Base-by-base conservation (phyloP, 2,888 invertebrate species). In the Dorcus hopei region DNA sequence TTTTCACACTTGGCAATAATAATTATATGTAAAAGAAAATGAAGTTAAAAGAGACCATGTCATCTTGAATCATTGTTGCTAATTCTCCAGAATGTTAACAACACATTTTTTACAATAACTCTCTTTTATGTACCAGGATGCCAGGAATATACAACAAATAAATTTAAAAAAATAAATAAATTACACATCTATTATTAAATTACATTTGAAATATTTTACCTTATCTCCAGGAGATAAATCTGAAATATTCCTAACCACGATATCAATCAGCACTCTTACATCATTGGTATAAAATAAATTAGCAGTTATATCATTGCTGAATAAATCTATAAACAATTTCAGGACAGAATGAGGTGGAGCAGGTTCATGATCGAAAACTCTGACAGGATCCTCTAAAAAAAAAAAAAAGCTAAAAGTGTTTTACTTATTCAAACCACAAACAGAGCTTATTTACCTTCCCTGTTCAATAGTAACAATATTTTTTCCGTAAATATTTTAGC, bases 211-310 rank as follows among this genome's bases (percentile, higher is more conserved):
- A 43, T 39, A 50, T 70, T 66, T 78, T 80, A 93, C 92, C 82
- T 83, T 80, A 76, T 96, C 95, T 26, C 93, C 94, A 4, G 95
- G 87, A 45, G 93, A 90, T 61, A 96, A 83, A 78, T 97, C 96
- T 2, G 93, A 89, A 26, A 97, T 83, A 77, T 95, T 94, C 50
- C 97, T 83, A 52, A 95, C 88, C 54, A 96, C 87, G 72, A 97
- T 96, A 74, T 97, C 97, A 62, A 97, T 89, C 58, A 97, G 84
- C 45, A 97, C 97, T 79, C 92, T 93, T 43, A 92, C 88, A 75
- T 97, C 97, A 73, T 97, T 97, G 0, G 95, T 94, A 78, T 97
- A 97, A 79, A 97, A 93, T 63, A 96, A 84, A 65, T 87, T 85
- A 0, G 96, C 91, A 1, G 95, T 94, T 64, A 85, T 83, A 65